Percentiles rank a stretch among this genome's conserved stretches.
Conservation (phyloP, 2,888 invertebrate species). For the Drosophila cognata region DNA sequence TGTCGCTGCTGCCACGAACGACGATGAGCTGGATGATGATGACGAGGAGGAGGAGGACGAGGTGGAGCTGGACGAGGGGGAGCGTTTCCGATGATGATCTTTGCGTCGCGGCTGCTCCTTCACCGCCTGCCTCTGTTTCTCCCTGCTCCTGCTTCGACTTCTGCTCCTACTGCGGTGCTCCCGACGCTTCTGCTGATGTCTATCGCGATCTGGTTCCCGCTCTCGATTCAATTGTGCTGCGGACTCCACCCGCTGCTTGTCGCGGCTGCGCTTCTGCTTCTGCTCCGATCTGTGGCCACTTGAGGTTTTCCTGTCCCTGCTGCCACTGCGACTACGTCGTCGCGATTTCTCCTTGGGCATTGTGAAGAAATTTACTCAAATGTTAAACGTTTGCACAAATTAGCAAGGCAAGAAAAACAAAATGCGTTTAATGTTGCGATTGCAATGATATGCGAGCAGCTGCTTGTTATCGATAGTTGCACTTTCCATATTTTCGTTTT, state of each 20-base stretch:
- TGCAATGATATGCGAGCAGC: conserved; percentile 26
- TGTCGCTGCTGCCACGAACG: neutral
- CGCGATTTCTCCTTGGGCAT: conserved; percentile 67
- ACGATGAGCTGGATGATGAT: conserved; percentile 18
- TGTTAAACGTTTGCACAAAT: conserved; percentile 35
- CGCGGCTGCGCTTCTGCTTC: conserved; percentile 21
- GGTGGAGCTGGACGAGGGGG: conserved; percentile 30
- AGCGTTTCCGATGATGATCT: conserved; percentile 21
- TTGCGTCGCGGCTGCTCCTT: conserved; percentile 22
- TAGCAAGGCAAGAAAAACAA: conserved; percentile 5
- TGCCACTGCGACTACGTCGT: conserved; percentile 51
- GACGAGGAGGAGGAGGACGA: conserved; percentile 33
- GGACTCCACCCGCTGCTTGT: conserved; percentile 19
- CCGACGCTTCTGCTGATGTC: conserved; percentile 11
- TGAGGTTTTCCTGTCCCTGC: conserved; percentile 33
- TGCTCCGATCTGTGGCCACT: conserved; percentile 19
- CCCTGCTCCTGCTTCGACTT: conserved; percentile 14
- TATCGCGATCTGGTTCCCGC: conserved; percentile 19
- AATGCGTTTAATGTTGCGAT: conserved; percentile 3
- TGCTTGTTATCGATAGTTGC: conserved; percentile 41
- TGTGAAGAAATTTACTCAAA: neutral
- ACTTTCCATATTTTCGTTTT: too few species aligned
- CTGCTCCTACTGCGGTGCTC: conserved; percentile 34
- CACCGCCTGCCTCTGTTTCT: neutral
- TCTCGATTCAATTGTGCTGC: conserved; percentile 4